Evolutionary conservation across 1,140 invertebrate genomes (phyloP).

Genomic region (Cydia pomonella): DNA sequence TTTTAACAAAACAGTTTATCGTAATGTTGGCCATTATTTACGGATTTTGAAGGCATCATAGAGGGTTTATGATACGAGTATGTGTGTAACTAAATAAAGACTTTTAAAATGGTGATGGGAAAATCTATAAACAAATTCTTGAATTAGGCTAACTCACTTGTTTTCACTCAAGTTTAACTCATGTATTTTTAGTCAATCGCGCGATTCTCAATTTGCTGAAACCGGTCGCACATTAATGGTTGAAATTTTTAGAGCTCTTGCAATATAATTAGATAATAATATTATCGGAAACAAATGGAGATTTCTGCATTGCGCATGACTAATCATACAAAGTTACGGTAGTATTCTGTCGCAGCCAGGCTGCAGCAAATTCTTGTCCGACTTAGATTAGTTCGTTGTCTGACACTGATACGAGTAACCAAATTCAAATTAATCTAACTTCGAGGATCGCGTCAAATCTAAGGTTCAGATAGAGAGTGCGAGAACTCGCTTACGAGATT

Average conservation of each 20-base stretch:
- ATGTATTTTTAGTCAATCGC: no score
- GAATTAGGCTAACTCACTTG: no score
- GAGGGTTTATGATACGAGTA: no score
- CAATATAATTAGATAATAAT: neutral
- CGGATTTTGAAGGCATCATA: no score
- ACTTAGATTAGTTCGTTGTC: slow-evolving; percentile 6
- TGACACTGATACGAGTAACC: neutral
- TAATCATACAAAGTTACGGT: neutral
- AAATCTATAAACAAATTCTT: no score
- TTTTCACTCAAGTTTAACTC: no score
- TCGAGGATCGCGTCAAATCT: neutral
- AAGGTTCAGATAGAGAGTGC: neutral
- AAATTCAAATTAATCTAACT: slow-evolving; percentile 7
- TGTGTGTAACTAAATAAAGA: no score
- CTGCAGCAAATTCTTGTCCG: neutral
- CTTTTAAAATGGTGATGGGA: no score
- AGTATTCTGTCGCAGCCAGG: neutral
- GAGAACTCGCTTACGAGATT: no score
- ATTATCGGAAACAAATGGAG: neutral
- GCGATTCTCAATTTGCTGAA: no score
- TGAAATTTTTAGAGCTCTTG: neutral
- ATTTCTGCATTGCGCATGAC: neutral
- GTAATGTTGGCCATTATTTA: no score
- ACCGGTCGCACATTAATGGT: neutral
- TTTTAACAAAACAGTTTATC: no score